Percentiles rank a stretch among this genome's conserved stretches.
phyloP scores from a whole-genome alignment of 2,888 invertebrate genomes.

The Tortricodes alternella region DNA sequence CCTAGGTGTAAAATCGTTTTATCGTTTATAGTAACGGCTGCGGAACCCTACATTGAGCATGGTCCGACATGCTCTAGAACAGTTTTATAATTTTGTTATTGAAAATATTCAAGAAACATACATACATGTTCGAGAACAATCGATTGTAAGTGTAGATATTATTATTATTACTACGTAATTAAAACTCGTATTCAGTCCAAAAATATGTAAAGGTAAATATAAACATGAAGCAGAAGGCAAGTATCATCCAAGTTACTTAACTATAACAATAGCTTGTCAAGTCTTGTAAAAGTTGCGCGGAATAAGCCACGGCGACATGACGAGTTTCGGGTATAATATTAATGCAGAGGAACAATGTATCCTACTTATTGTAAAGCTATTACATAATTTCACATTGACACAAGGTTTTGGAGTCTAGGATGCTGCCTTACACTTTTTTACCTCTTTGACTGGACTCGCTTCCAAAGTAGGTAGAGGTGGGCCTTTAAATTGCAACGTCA shows the following conservation, averaged over 20 bases:
- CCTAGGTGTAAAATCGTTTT: no score
- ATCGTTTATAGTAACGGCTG: no score
- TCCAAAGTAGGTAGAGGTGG: conserved; percentile 55
- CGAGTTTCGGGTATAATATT: conserved; percentile 48
- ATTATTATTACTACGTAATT: no score
- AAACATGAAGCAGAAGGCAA: neutral
- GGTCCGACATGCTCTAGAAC: no score
- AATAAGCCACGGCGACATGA: conserved; percentile 42
- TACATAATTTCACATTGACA: no score
- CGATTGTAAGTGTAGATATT: no score
- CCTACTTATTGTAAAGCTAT: conserved; percentile 30
- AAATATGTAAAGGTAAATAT: neutral
- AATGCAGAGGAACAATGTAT: conserved; percentile 36
- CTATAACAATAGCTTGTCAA: conserved; percentile 52
- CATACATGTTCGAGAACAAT: no score
- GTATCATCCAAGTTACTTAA: conserved; percentile 40
- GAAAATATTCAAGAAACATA: no score
- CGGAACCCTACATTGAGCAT: no score
- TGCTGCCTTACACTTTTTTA: conserved; percentile 28
- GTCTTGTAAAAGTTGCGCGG: conserved; percentile 44
- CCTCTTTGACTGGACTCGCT: conserved; percentile 3
- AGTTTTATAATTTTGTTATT: no score
- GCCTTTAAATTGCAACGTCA: conserved; percentile 80
- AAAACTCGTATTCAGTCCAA: neutral
- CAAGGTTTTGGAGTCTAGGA: neutral